Percentiles rank a stretch among this genome's conserved stretches.
Conservation (phyloP, 2,888 invertebrate genomes). For the Watsonalla binaria region DNA sequence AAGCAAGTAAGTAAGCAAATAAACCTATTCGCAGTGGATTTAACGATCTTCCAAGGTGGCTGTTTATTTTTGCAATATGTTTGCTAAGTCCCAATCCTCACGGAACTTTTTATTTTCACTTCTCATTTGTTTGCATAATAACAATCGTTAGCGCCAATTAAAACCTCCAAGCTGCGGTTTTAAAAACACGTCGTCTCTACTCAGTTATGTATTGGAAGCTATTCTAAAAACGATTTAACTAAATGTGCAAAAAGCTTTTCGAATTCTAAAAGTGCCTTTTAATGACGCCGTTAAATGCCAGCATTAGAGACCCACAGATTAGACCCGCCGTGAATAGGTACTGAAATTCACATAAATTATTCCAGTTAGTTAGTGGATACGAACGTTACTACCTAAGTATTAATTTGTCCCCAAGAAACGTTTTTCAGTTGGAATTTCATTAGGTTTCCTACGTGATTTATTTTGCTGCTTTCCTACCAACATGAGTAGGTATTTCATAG, state of each 20-base stretch:
- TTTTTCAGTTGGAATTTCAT: too few species aligned
- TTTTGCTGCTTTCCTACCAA: too few species aligned
- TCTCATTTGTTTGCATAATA: background rate
- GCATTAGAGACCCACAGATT: background rate
- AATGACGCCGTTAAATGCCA: background rate
- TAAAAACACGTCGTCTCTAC: background rate
- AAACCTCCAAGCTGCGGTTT: background rate
- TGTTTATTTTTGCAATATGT: background rate
- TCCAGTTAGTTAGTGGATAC: background rate
- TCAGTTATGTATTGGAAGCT: background rate
- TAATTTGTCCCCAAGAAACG: background rate
- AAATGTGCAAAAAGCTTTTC: background rate
- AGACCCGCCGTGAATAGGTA: background rate
- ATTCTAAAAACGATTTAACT: background rate
- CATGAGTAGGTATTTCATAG: too few species aligned
- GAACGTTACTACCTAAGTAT: background rate
- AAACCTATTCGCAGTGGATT: background rate
- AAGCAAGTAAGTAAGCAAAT: background rate
- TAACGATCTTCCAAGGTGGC: background rate
- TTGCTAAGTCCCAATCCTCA: background rate
- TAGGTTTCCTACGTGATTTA: too few species aligned
- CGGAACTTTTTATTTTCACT: background rate
- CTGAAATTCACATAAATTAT: background rate
- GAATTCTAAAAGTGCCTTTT: background rate
- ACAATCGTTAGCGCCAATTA: background rate